Base-by-base conservation (phyloP, 2,797 vertebrate species). In the Epinephelus coioides region DNA sequence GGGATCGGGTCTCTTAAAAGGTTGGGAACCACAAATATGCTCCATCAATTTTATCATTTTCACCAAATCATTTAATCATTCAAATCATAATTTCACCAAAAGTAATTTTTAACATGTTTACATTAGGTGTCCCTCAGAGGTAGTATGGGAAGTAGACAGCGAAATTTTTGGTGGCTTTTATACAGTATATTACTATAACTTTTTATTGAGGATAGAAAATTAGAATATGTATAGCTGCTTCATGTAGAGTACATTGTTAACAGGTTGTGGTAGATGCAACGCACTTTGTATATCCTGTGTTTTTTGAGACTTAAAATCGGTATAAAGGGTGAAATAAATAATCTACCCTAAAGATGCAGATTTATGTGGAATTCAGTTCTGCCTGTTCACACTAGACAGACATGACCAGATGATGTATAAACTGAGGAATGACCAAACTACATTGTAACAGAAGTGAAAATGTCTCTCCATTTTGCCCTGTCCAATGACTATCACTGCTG, bases 101-200 rank as follows among this genome's bases (percentile, higher is more conserved):
- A 34, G 6, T 8, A 30, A 30, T 30, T 30, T 30, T 30, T 40
- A 40, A 40, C 40, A 43, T 43, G 9, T 43, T 43, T 43, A 43
- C 11, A 43, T 43, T 11, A 49, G 25, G 8, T 12, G 64, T 10
- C 9, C 4, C 21, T 14, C 15, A 62, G 2, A 27, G 21, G 9
- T 19, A 13, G 44, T 38, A 38, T 49, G 6, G 14, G 34, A 34
- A 34, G 34, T 8, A 34, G 34, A 34, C 34, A 34, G 50, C 14
- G 19, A 73, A 44, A 25, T 74, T 57, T 27, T 4, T 50, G 49
- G 12, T n/a, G 27, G n/a, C 61, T 60, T 61, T 19, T 18, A 21
- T 10, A 43, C n/a, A 43, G 23, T 30, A 17, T 6, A 25, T n/a
- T 3, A 25, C 11, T 23, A 21, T 46, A 17, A 2, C 47, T 73